Evolutionary conservation across 2,888 invertebrate genomes (phyloP).

Genomic region (Halictus ligatus): DNA sequence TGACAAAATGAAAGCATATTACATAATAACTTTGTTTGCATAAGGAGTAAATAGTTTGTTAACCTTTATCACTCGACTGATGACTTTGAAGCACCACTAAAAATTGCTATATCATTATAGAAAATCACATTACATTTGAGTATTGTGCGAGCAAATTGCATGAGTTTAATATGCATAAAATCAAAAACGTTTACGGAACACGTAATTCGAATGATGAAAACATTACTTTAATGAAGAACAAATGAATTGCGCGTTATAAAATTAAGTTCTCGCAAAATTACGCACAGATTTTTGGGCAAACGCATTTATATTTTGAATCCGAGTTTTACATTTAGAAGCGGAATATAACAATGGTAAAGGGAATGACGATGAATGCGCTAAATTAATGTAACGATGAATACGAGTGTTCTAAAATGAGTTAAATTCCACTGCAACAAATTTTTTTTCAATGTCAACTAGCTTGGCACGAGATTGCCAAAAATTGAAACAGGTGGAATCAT

Average conservation of each 20-base stretch:
- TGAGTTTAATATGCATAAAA: too few relatives aligned
- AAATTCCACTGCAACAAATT: neutral
- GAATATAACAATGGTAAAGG: neutral
- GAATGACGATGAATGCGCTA: neutral
- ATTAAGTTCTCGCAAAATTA: neutral
- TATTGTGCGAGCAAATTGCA: too few relatives aligned
- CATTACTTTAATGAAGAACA: neutral
- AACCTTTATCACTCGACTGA: too few relatives aligned
- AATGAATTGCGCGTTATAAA: neutral
- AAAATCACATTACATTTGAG: too few relatives aligned
- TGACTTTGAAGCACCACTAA: too few relatives aligned
- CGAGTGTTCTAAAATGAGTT: neutral
- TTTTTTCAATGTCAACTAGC: neutral
- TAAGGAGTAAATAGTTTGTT: too few relatives aligned
- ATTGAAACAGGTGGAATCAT: slow-evolving; percentile 28
- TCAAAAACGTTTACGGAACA: neutral
- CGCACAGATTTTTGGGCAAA: neutral
- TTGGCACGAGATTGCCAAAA: neutral
- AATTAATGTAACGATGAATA: neutral
- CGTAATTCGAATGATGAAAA: neutral
- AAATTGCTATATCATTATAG: too few relatives aligned
- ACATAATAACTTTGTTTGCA: too few relatives aligned
- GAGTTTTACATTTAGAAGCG: neutral
- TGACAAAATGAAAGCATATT: too few relatives aligned
- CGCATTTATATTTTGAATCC: neutral